These are phyloP conservation scores for Tyrannus savana DNA, from an alignment of 2,113 vertebrate genomes.

Conservation along the genomic window DNA sequence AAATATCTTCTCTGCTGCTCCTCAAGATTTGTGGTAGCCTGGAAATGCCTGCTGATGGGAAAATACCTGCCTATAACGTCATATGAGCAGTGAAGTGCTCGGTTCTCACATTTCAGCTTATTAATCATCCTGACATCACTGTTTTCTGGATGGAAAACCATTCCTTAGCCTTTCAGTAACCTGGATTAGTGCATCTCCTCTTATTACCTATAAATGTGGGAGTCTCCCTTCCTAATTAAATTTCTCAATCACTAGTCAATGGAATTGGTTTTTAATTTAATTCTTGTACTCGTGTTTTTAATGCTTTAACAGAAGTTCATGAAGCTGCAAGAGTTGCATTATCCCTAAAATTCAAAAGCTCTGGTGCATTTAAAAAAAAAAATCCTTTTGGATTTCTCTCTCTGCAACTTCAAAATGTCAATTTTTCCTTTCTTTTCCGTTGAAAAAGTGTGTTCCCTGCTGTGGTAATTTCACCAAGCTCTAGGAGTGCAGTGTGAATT, in stretches of 20 bases:
- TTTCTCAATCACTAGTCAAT: neutral
- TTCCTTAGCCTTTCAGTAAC: neutral
- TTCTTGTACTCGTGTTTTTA: neutral
- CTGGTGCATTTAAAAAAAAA: neutral
- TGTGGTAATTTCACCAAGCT: neutral
- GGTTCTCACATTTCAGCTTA: neutral
- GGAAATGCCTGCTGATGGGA: neutral
- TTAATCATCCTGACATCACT: neutral
- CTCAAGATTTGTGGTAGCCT: neutral
- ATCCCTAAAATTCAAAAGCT: neutral
- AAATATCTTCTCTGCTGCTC: neutral
- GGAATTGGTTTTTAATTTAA: neutral
- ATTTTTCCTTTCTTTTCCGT: neutral
- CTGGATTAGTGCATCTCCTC: neutral
- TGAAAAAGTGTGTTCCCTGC: neutral
- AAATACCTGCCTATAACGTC: neutral
- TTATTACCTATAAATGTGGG: neutral
- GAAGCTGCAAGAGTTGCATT: neutral
- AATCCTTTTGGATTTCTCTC: neutral
- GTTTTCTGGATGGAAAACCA: neutral
- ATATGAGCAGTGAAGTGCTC: neutral
- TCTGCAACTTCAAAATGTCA: neutral
- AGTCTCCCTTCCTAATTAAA: neutral
- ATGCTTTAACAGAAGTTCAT: neutral
- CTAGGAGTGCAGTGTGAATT: neutral